Percentiles rank a stretch among this genome's conserved stretches.
Conservation (phyloP, 2,113 vertebrate genomes). For the Caloenas nicobarica region DNA sequence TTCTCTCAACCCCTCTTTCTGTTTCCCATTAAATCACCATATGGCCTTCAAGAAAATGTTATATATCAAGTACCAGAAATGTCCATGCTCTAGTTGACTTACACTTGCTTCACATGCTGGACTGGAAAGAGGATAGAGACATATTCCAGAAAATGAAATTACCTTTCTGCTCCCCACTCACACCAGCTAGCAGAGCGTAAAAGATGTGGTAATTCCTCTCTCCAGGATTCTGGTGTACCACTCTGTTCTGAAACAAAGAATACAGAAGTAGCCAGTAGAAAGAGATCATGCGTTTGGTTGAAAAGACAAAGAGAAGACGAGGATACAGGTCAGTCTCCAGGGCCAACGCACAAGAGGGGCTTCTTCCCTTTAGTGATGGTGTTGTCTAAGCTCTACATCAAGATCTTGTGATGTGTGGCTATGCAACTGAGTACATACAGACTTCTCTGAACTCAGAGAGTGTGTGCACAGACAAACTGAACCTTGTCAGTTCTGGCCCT, state of each 20-base stretch:
- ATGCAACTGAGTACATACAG: neutral
- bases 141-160: conserved; percentile 10
- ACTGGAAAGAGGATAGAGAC: neutral
- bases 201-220: conserved; percentile 94
- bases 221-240: conserved; percentile 88
- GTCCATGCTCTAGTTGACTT: neutral
- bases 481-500: neutral
- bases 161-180: conserved; percentile 84
- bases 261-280: neutral
- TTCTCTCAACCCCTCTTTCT: neutral
- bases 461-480: accelerated
- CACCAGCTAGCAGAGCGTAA: conserved; percentile 86
- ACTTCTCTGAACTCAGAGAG: neutral
- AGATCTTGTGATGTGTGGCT: neutral
- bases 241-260: conserved; percentile 84
- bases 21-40: neutral
- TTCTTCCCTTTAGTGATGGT: neutral
- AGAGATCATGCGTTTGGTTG: neutral
- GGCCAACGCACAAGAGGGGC: neutral
- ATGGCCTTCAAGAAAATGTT: neutral
- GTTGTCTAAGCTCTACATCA: neutral
- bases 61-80: neutral
- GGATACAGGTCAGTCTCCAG: neutral
- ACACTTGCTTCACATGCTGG: neutral
- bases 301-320: neutral